Conservation (phyloP, 2,113 vertebrate genomes). For the Saguinus midas region DNA sequence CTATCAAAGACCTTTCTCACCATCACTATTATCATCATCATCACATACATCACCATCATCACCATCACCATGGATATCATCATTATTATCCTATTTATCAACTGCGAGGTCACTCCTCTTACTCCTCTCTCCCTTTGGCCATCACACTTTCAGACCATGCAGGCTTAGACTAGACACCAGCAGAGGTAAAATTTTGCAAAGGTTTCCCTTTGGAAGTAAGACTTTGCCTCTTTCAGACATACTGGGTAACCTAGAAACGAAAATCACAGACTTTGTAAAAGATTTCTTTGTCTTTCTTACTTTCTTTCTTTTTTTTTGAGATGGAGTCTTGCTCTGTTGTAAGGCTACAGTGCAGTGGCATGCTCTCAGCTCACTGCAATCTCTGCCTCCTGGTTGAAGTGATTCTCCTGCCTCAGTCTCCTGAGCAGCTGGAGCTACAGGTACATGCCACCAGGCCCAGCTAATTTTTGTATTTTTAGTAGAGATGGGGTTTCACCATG, state of each 20-base stretch:
- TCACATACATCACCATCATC: background rate
- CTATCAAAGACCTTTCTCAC: background rate
- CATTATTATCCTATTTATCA: background rate
- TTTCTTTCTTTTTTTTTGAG: background rate
- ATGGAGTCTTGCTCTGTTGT: too few species aligned
- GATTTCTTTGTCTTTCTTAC: background rate
- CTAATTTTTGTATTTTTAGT: too few species aligned
- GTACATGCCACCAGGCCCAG: too few species aligned
- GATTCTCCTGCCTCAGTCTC: too few species aligned
- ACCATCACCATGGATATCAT: background rate
- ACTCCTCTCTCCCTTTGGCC: background rate
- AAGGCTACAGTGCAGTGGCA: too few species aligned
- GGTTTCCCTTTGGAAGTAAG: background rate
- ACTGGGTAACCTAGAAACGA: background rate
- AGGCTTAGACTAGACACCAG: background rate
- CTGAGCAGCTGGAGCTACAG: too few species aligned
- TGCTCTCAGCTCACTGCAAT: too few species aligned
- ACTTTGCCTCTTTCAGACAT: background rate
- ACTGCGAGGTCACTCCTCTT: background rate
- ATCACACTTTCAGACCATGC: background rate
- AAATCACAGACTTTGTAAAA: background rate
- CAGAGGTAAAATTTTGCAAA: background rate
- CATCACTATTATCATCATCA: background rate
- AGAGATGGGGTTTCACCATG: too few species aligned
- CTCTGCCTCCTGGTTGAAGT: too few species aligned